Percentiles rank a stretch among this genome's conserved stretches.
These are phyloP conservation scores for Agraylea sexmaculata DNA, from an alignment of 1,140 invertebrate genomes.

Conservation along the genomic window DNA sequence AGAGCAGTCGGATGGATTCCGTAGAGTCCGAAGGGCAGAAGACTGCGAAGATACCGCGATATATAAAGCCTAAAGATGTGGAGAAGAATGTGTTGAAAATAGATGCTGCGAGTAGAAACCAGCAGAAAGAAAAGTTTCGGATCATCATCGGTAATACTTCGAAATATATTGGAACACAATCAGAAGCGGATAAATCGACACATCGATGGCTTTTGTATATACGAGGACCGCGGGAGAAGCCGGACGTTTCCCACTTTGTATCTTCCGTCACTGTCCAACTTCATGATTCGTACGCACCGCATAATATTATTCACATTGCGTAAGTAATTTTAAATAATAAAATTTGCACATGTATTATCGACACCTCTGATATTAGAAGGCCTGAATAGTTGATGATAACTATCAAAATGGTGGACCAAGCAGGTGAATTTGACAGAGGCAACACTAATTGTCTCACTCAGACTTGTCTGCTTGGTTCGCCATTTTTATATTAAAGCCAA, in stretches of 20 bases:
- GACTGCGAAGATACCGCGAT: slow-evolving; percentile 29
- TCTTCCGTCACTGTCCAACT: slow-evolving; percentile 70
- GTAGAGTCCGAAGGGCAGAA: slow-evolving; percentile 18
- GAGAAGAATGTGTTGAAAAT: slow-evolving; percentile 29
- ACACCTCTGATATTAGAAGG: no score
- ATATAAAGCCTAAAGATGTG: slow-evolving; percentile 25
- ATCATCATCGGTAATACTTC: slow-evolving; percentile 67
- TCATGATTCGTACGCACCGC: slow-evolving; percentile 79
- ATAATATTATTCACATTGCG: slow-evolving; percentile 71
- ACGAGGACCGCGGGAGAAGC: slow-evolving; percentile 47
- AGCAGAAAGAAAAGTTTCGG: slow-evolving; percentile 34
- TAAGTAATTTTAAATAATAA: slow-evolving; percentile 41
- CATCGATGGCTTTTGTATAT: slow-evolving; percentile 89
- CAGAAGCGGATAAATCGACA: slow-evolving; percentile 54
- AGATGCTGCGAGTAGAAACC: slow-evolving; percentile 30
- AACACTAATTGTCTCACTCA: no score
- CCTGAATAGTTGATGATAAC: no score
- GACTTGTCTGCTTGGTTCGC: no score
- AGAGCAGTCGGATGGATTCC: slow-evolving; percentile 15
- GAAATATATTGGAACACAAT: slow-evolving; percentile 62
- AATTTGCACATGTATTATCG: no score
- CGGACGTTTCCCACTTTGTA: slow-evolving; percentile 51
- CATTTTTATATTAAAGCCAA: no score
- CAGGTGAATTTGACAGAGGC: no score
- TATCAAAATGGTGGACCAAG: no score